Evolutionary conservation across 2,888 invertebrate species (phyloP).

Genomic region (Drosophila algonquin): DNA sequence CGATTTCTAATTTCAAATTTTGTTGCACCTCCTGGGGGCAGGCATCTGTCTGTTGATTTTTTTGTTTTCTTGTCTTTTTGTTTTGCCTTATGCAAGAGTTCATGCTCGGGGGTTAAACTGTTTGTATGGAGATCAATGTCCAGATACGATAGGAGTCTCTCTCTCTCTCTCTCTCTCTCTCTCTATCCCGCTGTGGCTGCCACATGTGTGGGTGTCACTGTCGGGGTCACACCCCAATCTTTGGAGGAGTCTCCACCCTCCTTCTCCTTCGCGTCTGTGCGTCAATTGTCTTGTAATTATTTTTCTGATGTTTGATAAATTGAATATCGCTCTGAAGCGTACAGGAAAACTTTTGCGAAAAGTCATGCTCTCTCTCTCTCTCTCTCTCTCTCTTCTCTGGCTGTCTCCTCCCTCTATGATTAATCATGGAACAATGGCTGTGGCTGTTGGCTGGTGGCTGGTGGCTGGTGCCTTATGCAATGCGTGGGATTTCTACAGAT

Average conservation of each 20-base stretch:
- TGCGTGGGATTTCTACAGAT: conserved; percentile 64
- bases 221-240: conserved; percentile 53
- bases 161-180: conserved; percentile 21
- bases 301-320: conserved; percentile 66
- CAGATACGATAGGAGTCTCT: conserved; percentile 35
- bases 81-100: conserved; percentile 70
- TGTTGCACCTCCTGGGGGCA: conserved; percentile 17
- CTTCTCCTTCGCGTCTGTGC: conserved; percentile 53
- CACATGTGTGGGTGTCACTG: conserved; percentile 68
- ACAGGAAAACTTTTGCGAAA: background rate
- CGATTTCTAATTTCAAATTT: conserved; percentile 68
- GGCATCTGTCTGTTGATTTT: conserved; percentile 4
- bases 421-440: conserved; percentile 51
- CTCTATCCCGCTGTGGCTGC: background rate
- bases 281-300: conserved; percentile 79
- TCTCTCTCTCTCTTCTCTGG: no score
- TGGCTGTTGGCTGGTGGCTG: conserved; percentile 36
- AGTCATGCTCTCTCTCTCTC: background rate
- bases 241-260: conserved; percentile 16
- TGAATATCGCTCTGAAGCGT: conserved; percentile 61
- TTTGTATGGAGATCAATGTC: conserved; percentile 76
- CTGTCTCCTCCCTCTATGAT: conserved; percentile 29
- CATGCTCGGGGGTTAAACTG: conserved; percentile 70
- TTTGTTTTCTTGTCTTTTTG: no score
- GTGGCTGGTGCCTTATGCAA: conserved; percentile 65